phyloP scores from a whole-genome alignment of 2,888 invertebrate genomes.

The Cosmia pyralina region DNA sequence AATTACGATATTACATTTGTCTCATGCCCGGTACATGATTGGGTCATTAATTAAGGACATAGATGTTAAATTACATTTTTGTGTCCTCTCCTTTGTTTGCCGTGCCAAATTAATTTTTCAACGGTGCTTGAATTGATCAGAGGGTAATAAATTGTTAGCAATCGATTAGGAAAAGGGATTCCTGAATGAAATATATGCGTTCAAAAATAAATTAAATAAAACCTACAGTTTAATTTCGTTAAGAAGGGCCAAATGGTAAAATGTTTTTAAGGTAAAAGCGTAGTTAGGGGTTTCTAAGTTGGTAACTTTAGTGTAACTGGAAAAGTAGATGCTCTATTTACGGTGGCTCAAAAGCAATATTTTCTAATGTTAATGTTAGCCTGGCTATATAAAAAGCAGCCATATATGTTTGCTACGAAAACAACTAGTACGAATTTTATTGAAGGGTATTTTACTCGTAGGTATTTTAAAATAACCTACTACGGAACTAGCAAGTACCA shows the following conservation, averaged over 20 bases:
- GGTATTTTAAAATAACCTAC: neutral
- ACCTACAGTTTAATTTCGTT: constrained; percentile 26
- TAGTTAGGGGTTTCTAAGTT: constrained; percentile 7
- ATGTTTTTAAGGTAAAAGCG: neutral
- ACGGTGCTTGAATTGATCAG: constrained; percentile 42
- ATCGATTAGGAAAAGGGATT: constrained; percentile 19
- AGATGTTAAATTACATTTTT: constrained; percentile 63
- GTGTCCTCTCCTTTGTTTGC: constrained; percentile 46
- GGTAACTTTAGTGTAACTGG: constrained; percentile 7
- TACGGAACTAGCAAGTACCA: neutral
- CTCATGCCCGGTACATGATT: constrained; percentile 56
- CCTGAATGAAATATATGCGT: neutral
- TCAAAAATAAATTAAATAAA: neutral
- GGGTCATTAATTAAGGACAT: constrained; percentile 67
- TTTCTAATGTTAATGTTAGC: constrained; percentile 27
- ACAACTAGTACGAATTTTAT: neutral
- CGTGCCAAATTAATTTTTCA: constrained; percentile 56
- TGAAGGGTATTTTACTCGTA: neutral
- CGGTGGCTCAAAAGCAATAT: constrained; percentile 1
- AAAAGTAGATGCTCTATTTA: constrained; percentile 22
- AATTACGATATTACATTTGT: constrained; percentile 65
- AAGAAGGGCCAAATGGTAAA: constrained; percentile 11
- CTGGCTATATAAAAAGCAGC: neutral
- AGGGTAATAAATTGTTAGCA: constrained; percentile 38
- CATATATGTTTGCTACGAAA: constrained; percentile 3